phyloP scores from a whole-genome alignment of 2,113 vertebrate species.

The Micromys minutus region DNA sequence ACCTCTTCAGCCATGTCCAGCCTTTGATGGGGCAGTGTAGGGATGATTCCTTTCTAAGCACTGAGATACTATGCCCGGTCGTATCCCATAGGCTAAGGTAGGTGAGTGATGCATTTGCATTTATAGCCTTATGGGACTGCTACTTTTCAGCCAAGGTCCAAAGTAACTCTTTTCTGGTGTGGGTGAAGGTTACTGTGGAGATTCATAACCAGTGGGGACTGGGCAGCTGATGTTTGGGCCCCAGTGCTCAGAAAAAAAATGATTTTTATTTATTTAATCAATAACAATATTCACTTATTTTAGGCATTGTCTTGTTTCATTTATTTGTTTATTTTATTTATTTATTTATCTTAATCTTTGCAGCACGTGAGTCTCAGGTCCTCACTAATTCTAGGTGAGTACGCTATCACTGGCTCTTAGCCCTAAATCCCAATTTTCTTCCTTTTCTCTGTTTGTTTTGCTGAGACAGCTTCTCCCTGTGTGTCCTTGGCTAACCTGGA shows the following conservation, averaged over 20 bases:
- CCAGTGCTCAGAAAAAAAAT: no score
- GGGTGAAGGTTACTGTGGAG: no score
- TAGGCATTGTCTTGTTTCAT: neutral
- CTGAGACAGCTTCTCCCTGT: neutral
- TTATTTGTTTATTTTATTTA: neutral
- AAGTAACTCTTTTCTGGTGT: neutral
- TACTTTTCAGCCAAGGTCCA: neutral
- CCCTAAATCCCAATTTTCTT: neutral
- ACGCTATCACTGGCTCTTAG: neutral
- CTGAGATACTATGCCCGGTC: neutral
- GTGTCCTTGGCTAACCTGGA: neutral
- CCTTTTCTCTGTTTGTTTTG: neutral
- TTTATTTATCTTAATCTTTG: neutral
- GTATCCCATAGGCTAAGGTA: neutral
- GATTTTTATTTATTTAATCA: no score
- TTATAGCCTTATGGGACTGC: no score
- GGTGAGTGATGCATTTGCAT: neutral
- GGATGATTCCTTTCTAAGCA: no score
- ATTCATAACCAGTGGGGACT: neutral
- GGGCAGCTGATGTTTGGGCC: neutral
- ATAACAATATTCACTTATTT: no score
- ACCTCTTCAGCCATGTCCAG: neutral
- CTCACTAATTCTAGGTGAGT: neutral
- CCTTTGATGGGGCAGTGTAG: neutral
- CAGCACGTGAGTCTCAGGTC: neutral